Evolutionary conservation across 2,113 vertebrate species (phyloP), one percentile per base, ranked within the genome.

Genomic region (Brienomyrus longianalis): DNA sequence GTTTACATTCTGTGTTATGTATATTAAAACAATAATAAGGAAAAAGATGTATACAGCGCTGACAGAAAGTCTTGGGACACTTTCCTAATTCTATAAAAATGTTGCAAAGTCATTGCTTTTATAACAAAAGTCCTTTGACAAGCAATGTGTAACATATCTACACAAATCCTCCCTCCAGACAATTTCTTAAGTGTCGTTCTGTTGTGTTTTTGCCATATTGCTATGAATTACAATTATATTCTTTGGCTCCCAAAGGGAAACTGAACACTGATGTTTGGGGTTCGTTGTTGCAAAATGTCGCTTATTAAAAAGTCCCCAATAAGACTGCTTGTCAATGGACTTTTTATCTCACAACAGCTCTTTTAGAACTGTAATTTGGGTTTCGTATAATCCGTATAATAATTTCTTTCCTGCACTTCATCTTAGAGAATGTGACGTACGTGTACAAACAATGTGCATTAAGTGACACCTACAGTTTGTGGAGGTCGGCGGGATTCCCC

Each of bases 401-500:
- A 9, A 1, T 83, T 47, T 84, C 19, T 48, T 11, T n/a, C 35
- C 23, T 45, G 19, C 19, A 21, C 39, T 21, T 45, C 39, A 6
- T 23, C 66, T 35, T 10, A 35, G 10, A 74, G 27, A 21, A 45
- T 43, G 2, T 48, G 39, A 48, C n/a, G 45, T n/a, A 8, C 1
- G 5, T 86, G 17, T 83, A 45, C 11, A 93, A 90, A 92, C 84
- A 91, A 88, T 91, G 86, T 51, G 35, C 74, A 77, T 89, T 87
- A 91, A 89, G 88, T 90, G 92, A 89, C 88, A 86, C 56, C 77
- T 87, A 85, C 83, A 50, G 66, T 92, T 91, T 94, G 90, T 91
- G 93, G 89, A 94, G 94, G 89, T 91, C 90, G 77, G 35, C 93
- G 93, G 92, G 93, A 94, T 93, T 94, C 92, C 93, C 94, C 92